phyloP scores from a whole-genome alignment of 2,113 vertebrate genomes.

The Peromyscus maniculatus region DNA sequence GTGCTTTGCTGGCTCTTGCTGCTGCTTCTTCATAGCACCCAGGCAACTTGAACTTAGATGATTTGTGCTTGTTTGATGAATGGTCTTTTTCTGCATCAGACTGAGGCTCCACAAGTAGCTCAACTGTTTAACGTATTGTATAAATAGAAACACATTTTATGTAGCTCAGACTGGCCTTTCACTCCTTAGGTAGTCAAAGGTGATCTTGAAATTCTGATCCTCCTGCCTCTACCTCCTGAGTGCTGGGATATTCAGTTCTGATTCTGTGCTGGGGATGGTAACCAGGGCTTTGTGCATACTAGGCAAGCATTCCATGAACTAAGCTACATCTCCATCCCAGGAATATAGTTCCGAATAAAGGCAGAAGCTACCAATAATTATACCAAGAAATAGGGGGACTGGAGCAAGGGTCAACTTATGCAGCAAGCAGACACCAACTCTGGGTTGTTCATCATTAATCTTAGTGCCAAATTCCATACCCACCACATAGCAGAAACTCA shows the following conservation, averaged over 20 bases:
- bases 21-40: not conserved
- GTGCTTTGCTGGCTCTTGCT: accelerated
- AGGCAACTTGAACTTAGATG: not conserved
- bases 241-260: not conserved
- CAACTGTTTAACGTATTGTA: not conserved
- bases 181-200: not conserved
- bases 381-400: constrained; percentile 14
- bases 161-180: not conserved
- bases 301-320: not conserved
- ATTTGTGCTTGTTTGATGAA: not conserved
- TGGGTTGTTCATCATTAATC: not conserved
- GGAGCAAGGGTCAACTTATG: not conserved
- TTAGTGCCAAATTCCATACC: not conserved
- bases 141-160: not conserved
- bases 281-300: not conserved
- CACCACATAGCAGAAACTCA: not conserved
- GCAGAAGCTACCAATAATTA: not conserved
- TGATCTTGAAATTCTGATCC: not conserved
- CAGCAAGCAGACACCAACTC: not conserved
- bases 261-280: not conserved
- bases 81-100: not conserved
- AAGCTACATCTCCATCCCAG: not conserved
- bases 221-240: not conserved
- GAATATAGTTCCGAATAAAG: constrained; percentile 22
- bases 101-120: not conserved